These are phyloP conservation scores for Dendrocopos noguchii DNA, from an alignment of 2,113 vertebrate genomes.

Conservation along the genomic window DNA sequence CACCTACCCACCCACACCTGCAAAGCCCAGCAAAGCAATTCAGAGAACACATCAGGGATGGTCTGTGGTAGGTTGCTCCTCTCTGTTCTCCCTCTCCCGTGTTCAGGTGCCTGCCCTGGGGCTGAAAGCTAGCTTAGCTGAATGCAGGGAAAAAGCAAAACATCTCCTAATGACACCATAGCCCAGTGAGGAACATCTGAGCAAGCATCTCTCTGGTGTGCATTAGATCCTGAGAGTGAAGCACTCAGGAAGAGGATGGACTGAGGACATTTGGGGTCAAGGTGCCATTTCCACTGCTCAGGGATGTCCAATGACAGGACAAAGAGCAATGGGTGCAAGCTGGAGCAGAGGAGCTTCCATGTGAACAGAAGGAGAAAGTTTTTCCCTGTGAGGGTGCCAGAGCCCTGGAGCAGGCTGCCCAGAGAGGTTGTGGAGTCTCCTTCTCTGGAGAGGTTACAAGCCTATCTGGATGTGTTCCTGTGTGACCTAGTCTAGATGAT, in stretches of 20 bases:
- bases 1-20: background rate
- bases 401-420: no score
- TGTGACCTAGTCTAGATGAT: no score
- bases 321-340: no score
- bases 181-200: background rate
- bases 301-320: no score
- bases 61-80: background rate
- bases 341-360: no score
- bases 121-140: background rate
- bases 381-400: no score
- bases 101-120: background rate
- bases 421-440: no score
- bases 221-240: background rate
- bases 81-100: rapidly evolving
- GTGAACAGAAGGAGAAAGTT: no score
- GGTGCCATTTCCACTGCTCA: background rate
- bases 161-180: background rate
- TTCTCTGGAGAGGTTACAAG: no score
- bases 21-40: background rate
- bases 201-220: background rate
- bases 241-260: background rate
- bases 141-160: background rate
- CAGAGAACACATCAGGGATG: background rate
- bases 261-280: background rate
- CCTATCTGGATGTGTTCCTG: no score